phyloP scores from a whole-genome alignment of 2,888 invertebrate species.

The Amphipoea lucens region DNA sequence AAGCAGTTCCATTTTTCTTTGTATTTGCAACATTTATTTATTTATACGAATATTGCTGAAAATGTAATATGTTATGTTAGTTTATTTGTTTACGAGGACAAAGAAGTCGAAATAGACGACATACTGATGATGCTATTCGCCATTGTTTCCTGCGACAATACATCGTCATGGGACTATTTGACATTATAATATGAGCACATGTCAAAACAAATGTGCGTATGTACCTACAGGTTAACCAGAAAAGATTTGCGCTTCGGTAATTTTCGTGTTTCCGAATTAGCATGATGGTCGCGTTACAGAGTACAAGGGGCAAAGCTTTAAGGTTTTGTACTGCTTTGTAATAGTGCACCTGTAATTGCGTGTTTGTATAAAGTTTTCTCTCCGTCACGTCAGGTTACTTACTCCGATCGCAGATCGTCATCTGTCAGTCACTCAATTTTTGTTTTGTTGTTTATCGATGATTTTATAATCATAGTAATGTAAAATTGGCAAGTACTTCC shows the following conservation, averaged over 20 bases:
- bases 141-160: conserved; percentile 47
- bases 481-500: not conserved
- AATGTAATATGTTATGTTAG: conserved; percentile 30
- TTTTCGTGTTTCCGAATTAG: not conserved
- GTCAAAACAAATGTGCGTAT: conserved; percentile 33
- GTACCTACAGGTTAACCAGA: not conserved
- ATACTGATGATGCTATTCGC: conserved; percentile 17
- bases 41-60: conserved; percentile 30
- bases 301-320: not conserved
- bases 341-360: not conserved
- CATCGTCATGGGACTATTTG: conserved; percentile 19
- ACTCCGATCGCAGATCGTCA: not conserved
- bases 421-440: not conserved
- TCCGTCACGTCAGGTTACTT: too few species aligned
- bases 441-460: not conserved
- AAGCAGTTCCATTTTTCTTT: conserved; percentile 9
- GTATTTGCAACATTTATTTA: conserved; percentile 32
- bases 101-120: conserved; percentile 11
- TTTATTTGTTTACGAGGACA: conserved; percentile 18
- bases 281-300: not conserved
- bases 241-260: not conserved
- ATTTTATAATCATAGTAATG: not conserved
- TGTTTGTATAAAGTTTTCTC: too few species aligned
- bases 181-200: conserved; percentile 13
- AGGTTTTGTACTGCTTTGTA: not conserved